Conservation (phyloP, 2,113 vertebrate genomes). For the Pseudorhombus dupliciocellatus region DNA sequence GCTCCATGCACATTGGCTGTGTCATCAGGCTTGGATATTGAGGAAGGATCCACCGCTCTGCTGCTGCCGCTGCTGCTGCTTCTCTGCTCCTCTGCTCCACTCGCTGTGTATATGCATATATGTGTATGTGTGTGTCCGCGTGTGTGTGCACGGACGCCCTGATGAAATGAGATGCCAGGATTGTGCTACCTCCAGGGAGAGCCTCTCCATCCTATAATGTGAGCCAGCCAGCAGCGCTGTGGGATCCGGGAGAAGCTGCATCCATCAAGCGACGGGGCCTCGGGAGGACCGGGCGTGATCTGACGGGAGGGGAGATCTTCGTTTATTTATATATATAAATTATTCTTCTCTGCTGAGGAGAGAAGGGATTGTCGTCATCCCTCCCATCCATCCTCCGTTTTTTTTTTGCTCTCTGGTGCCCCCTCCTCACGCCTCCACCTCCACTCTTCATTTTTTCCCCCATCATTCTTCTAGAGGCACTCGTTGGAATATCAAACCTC, state of each 20-base stretch:
- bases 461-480: conserved; percentile 70
- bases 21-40: conserved; percentile 77
- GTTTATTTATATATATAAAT: conserved; percentile 28
- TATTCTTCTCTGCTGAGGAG: conserved; percentile 57
- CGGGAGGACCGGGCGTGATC: conserved; percentile 62
- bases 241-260: conserved; percentile 66
- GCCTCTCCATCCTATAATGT: conserved; percentile 69
- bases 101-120: conserved; percentile 48
- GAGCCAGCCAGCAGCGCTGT: conserved; percentile 60
- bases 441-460: conserved; percentile 55
- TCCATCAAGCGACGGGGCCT: conserved; percentile 60
- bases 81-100: conserved; percentile 49
- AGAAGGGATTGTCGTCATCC: conserved; percentile 74
- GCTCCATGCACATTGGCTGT: conserved; percentile 61
- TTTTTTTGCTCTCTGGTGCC: conserved; percentile 55
- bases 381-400: conserved; percentile 61
- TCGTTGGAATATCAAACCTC: conserved; percentile 76
- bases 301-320: conserved; percentile 57
- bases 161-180: conserved; percentile 70
- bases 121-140: conserved; percentile 1
- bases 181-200: conserved; percentile 68
- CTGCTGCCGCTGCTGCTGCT: conserved; percentile 47
- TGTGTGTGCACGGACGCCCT: conserved; percentile 32
- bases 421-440: conserved; percentile 61
- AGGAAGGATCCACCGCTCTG: conserved; percentile 69